Base-by-base conservation (phyloP, 2,888 invertebrate species). In the Capitulum mitella region DNA sequence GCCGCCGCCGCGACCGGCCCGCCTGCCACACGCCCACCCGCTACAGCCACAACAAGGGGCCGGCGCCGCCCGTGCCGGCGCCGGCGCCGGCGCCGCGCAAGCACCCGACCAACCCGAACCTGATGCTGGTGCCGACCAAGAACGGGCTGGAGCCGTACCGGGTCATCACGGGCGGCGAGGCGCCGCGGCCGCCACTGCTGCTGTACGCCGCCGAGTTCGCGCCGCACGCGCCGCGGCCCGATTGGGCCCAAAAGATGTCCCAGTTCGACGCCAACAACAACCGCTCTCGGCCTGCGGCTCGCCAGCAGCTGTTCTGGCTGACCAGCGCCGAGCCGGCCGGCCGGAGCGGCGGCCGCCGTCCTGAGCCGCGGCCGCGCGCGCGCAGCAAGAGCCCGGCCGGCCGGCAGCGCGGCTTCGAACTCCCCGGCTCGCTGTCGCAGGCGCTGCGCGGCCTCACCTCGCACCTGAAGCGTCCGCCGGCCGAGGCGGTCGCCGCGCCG, bases 341-440 rank as follows among this genome's bases (percentile, higher is more conserved):
- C 37, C 26, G 70, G 70, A 26, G 37, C 40, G 70, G 78, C 29
- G 37, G 22, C 22, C 37, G 40, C 26, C 14, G 19, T 46, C 78
- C 80, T 3, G 81, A 81, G 14, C 54, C 79, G 61, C 78, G 82
- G 32, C 77, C 81, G 6, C 32, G 82, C 2, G 80, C 82, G n/a
- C 80, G 82, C n/a, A 81, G 81, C 61, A 82, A 82, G 74, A 82
- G 82, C 54, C 82, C 82, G 0, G 82, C 82, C 16, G 79, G 82
- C 10, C 37, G 81, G 14, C 80, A 70, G 26, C 70, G 70, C 26
- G 70, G 37, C 70, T 70, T 70, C 70, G 70, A 70, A 40, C 70
- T 70, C 29, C 29, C 61, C 10, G 51, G 58, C 43, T n/a, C 78
- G 32, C 48, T 78, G 46, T 40, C 26, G 10, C 34, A 34, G 61